phyloP scores from a whole-genome alignment of 2,888 invertebrate species.

The Drosophila koepferae region DNA sequence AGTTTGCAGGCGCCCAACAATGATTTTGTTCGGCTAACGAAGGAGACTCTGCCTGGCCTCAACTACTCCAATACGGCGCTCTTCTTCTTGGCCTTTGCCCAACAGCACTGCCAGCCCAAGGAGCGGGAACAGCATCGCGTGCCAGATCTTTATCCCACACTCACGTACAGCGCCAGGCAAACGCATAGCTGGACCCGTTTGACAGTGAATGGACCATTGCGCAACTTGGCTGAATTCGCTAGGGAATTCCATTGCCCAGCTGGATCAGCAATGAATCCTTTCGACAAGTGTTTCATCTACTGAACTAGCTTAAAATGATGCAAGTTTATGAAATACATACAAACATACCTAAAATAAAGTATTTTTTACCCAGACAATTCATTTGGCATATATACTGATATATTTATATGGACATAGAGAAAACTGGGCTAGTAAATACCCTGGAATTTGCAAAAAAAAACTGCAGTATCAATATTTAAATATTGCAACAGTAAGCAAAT shows the following conservation, averaged over 20 bases:
- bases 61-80: slow-evolving; percentile 82
- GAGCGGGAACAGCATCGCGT: slow-evolving; percentile 7
- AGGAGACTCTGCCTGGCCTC: slow-evolving; percentile 79
- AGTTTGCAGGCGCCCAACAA: slow-evolving; percentile 72
- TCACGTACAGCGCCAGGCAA: slow-evolving; percentile 54
- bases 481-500: no score
- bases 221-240: slow-evolving; percentile 77
- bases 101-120: slow-evolving; percentile 70
- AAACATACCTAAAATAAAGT: slow-evolving; percentile 2
- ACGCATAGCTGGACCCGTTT: slow-evolving; percentile 68
- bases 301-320: slow-evolving; percentile 23
- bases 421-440: neutral
- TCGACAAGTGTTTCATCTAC: slow-evolving; percentile 80
- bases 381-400: neutral
- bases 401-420: no score
- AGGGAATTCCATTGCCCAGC: slow-evolving; percentile 78
- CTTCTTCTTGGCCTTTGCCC: slow-evolving; percentile 82
- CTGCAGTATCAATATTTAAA: neutral
- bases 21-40: slow-evolving; percentile 66
- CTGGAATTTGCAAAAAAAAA: neutral
- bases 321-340: neutral
- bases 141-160: neutral
- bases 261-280: slow-evolving; percentile 81
- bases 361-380: neutral
- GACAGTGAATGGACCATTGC: slow-evolving; percentile 78